These are phyloP conservation scores for Spinibarbus caldwelli DNA, from an alignment of 2,797 vertebrate species.

Conservation along the genomic window DNA sequence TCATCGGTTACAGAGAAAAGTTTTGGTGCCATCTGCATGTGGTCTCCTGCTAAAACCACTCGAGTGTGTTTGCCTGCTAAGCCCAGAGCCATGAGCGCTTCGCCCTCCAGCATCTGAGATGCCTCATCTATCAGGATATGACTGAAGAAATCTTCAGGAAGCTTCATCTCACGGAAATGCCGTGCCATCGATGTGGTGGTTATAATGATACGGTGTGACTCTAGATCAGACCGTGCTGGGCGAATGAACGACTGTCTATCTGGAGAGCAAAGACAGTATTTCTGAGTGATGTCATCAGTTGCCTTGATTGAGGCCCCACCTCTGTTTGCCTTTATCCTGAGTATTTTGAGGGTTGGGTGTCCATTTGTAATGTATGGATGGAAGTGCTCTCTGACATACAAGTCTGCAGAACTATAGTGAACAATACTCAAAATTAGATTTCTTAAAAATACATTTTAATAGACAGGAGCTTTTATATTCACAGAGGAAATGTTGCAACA, in stretches of 20 bases:
- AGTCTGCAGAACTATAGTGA: slow-evolving; percentile 86
- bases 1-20: slow-evolving; percentile 80
- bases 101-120: slow-evolving; percentile 93
- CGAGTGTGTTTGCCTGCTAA: slow-evolving; percentile 83
- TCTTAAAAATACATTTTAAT: neutral
- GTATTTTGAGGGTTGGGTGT: slow-evolving; percentile 71
- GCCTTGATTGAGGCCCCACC: slow-evolving; percentile 51
- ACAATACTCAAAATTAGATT: slow-evolving; percentile 39
- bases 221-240: slow-evolving; percentile 72
- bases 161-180: slow-evolving; percentile 76
- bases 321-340: slow-evolving; percentile 80
- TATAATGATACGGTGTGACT: slow-evolving; percentile 79
- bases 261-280: slow-evolving; percentile 82
- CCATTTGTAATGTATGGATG: slow-evolving; percentile 70
- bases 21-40: slow-evolving; percentile 91
- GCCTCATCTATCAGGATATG: slow-evolving; percentile 94
- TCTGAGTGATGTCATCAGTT: slow-evolving; percentile 77
- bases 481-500: too few species aligned
- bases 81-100: slow-evolving; percentile 84
- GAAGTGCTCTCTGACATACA: slow-evolving; percentile 88
- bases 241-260: slow-evolving; percentile 74
- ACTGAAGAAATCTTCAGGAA: slow-evolving; percentile 83
- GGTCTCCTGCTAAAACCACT: slow-evolving; percentile 89
- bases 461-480: neutral
- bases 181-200: slow-evolving; percentile 80